Base-by-base conservation (phyloP, 2,797 vertebrate species). In the Botia kubotai region DNA sequence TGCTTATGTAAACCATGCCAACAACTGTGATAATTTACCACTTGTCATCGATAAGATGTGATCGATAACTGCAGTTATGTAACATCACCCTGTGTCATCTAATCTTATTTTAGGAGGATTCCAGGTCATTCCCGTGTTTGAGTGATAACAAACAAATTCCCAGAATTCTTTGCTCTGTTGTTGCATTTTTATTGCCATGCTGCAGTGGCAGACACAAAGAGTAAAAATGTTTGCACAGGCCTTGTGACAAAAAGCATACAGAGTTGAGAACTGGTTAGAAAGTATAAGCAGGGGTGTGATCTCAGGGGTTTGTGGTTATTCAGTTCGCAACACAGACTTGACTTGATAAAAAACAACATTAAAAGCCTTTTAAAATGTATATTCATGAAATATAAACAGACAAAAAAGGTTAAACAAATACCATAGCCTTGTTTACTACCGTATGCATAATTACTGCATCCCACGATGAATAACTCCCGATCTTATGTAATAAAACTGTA, bases 131-230 rank as follows among this genome's bases (percentile, higher is more conserved):
- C 10, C 62, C 26, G 5, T 4, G 12, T 12, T 2, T 39, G 21
- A 60, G 11, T 4, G 36, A 10, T 2, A 2, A 17, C 36, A 75
- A 77, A 43, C 3, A 53, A 26, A 67, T 17, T 33, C 12, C 23
- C 2, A 33, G 29, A 71, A 17, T 14, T 4, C 4, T 46, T 7
- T 29, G 5, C 1, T 46, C 7, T 21, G 29, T 69, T 58, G 55
- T 76, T 52, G 73, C 72, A 87, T 89, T 84, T 83, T 85, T 83
- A 83, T 87, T 84, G 71, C 71, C 77, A 86, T 62, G 79, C 62
- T 82, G 39, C 62, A 62, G 77, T 81, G 85, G 67, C 74, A 82
- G 85, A 72, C 86, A 87, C 83, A 88, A 88, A 87, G 86, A 87
- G 86, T 90, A 87, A 74, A 69, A 75, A 68, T 4, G 8, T 19